These are phyloP conservation scores for Camarhynchus parvulus DNA, from an alignment of 2,113 vertebrate species.

Conservation along the genomic window DNA sequence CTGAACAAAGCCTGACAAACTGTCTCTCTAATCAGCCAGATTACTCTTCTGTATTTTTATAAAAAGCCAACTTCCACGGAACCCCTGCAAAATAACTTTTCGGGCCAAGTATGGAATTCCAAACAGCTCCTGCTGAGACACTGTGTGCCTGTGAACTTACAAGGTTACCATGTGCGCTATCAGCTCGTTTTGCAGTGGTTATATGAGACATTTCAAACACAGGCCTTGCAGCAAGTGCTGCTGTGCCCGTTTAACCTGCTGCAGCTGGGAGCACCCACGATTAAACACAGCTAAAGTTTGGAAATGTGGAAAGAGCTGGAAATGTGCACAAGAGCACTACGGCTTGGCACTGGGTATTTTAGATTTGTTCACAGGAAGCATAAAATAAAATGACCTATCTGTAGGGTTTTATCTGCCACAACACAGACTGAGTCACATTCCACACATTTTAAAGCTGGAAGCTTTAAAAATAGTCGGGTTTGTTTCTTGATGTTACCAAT, in stretches of 20 bases:
- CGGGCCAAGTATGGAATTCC: conserved; percentile 67
- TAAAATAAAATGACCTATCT: neutral
- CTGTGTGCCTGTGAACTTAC: conserved; percentile 59
- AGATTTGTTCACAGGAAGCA: neutral
- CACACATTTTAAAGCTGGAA: neutral
- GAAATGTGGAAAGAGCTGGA: neutral
- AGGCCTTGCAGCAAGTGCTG: conserved; percentile 20
- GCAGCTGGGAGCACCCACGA: neutral
- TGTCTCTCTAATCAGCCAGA: neutral
- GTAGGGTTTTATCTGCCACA: neutral
- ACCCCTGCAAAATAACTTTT: conserved; percentile 52
- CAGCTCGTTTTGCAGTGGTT: conserved; percentile 69
- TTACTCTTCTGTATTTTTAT: conserved; percentile 3
- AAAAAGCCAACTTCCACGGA: conserved; percentile 15
- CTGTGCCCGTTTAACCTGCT: conserved; percentile 17
- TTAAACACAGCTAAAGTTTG: neutral
- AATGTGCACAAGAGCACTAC: neutral
- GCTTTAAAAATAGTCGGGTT: neutral
- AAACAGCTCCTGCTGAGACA: conserved; percentile 54
- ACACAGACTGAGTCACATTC: neutral
- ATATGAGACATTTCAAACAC: conserved; percentile 77
- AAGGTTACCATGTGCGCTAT: conserved; percentile 54
- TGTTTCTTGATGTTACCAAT: neutral
- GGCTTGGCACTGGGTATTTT: neutral
- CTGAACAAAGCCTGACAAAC: neutral